Percentiles rank a stretch among this genome's conserved stretches.
Evolutionary conservation across 2,888 invertebrate genomes (phyloP).

Genomic region (Diarsia brunnea): DNA sequence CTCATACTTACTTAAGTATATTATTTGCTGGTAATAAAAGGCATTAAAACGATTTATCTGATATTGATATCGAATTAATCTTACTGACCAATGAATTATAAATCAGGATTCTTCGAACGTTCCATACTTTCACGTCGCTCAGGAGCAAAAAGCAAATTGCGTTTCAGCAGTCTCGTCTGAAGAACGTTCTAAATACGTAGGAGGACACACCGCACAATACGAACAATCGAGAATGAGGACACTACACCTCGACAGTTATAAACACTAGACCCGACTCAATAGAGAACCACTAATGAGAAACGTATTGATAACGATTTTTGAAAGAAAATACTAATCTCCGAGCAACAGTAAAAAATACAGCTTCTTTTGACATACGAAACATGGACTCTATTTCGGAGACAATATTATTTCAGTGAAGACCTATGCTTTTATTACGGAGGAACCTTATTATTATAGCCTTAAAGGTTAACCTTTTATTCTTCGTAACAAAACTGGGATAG

Average conservation of each 20-base stretch:
- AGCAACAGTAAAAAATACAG: constrained; percentile 3
- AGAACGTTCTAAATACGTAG: constrained; percentile 50
- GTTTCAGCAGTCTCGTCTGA: constrained; percentile 40
- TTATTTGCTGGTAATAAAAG: constrained; percentile 1
- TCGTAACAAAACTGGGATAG: constrained; percentile 59
- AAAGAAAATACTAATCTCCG: constrained; percentile 20
- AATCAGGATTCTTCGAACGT: constrained; percentile 34
- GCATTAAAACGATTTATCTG: background rate
- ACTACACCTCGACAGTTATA: constrained; percentile 42
- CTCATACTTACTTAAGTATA: background rate
- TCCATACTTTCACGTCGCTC: constrained; percentile 12
- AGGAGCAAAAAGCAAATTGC: constrained; percentile 47
- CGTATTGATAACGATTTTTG: constrained; percentile 25
- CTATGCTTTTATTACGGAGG: constrained; percentile 29
- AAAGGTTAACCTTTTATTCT: constrained; percentile 63
- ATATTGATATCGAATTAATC: constrained; percentile 6
- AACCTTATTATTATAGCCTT: constrained; percentile 56
- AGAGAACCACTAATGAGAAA: constrained; percentile 26
- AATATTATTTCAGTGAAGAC: constrained; percentile 36
- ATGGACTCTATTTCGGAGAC: constrained; percentile 25
- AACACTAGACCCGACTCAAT: constrained; percentile 36
- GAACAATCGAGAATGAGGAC: constrained; percentile 42
- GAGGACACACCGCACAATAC: constrained; percentile 36
- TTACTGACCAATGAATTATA: constrained; percentile 30
- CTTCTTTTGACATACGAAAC: constrained; percentile 33